Base-by-base conservation (phyloP, 2,888 invertebrate species). In the Steromphala cineraria region DNA sequence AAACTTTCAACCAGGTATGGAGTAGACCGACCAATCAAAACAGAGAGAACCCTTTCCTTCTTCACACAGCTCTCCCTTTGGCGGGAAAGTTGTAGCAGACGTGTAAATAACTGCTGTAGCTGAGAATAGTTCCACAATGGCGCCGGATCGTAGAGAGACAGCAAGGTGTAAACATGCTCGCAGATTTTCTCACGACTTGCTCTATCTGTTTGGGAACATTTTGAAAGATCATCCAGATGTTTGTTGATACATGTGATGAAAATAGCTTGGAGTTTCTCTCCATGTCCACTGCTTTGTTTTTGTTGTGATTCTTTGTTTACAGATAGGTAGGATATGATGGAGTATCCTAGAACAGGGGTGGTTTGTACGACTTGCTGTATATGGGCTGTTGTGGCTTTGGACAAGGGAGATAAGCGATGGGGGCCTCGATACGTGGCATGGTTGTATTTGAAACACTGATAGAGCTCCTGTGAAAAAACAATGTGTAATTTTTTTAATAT, bases 1-100 rank as follows among this genome's bases (percentile, higher is more conserved):
- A 90, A 90, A 71, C 89, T 89, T 24, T 89, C 88, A 28, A 91
- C 53, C 36, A 92, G 81, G 80, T 87, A 88, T 1, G 83, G 82
- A 31, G 82, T 82, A 5, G 81, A 80, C 28, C 89, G 82, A 0
- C 91, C 90, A 75, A 89, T 82, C 74, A 91, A 75, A 2, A 85
- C 82, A 2, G 91, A 91, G 7, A 87, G 81, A 7, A 91, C 76
- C 53, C 75, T 83, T 71, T 84, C 83, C 67, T 85, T 87, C n/a
- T 80, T 81, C n/a, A 91, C 67, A n/a, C 53, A 52, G 28, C 62
- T 28, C 5, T 67, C 74, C n/a, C 86, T 80, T 19, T 71, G 78
- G 7, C 82, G 80, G 36, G 86, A 82, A 13, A 87, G 78, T 17
- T 87, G 85, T 19, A 90, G 78, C 13, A 91, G 82, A 71, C 87